phyloP scores from a whole-genome alignment of 1,140 invertebrate species.

The Zelostemma sp. region DNA sequence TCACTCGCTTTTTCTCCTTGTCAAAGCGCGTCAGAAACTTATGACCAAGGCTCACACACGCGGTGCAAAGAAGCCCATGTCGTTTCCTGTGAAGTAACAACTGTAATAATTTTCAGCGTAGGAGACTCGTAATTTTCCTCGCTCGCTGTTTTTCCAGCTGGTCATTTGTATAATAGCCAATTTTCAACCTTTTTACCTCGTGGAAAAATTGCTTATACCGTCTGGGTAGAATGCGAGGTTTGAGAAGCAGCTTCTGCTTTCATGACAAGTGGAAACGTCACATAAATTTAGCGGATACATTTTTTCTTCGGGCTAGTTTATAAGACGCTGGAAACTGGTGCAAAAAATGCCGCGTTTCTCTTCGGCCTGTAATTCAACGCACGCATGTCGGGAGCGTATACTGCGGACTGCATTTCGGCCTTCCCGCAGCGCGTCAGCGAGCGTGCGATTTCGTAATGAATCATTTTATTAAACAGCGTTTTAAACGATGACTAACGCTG shows the following conservation, averaged over 20 bases:
- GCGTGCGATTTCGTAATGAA: conserved; percentile 46
- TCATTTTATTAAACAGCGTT: conserved; percentile 53
- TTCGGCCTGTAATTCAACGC: not conserved
- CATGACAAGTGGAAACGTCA: not conserved
- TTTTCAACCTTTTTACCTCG: not conserved
- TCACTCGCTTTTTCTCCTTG: conserved; percentile 15
- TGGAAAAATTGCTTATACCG: too few species aligned
- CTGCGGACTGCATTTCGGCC: conserved; percentile 16
- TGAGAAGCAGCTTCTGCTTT: too few species aligned
- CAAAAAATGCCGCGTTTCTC: not conserved
- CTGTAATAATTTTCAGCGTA: conserved; percentile 59
- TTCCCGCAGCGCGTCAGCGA: conserved; percentile 37
- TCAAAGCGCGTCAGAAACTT: conserved; percentile 21
- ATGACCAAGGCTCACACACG: conserved; percentile 12
- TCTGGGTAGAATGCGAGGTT: too few species aligned
- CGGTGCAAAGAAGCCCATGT: conserved; percentile 19
- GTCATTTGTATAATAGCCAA: conserved; percentile 10
- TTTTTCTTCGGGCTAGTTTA: not conserved
- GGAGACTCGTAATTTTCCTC: conserved; percentile 27
- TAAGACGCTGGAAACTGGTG: too few species aligned
- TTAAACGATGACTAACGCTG: conserved; percentile 59
- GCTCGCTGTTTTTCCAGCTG: conserved; percentile 12
- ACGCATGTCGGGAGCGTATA: too few species aligned
- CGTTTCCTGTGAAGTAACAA: conserved; percentile 38
- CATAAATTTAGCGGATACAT: not conserved